A percentile compares a stretch with the other conserved stretches of the same genome.
These are phyloP conservation scores for Chesias legatella DNA, from an alignment of 2,888 invertebrate species.

Conservation along the genomic window DNA sequence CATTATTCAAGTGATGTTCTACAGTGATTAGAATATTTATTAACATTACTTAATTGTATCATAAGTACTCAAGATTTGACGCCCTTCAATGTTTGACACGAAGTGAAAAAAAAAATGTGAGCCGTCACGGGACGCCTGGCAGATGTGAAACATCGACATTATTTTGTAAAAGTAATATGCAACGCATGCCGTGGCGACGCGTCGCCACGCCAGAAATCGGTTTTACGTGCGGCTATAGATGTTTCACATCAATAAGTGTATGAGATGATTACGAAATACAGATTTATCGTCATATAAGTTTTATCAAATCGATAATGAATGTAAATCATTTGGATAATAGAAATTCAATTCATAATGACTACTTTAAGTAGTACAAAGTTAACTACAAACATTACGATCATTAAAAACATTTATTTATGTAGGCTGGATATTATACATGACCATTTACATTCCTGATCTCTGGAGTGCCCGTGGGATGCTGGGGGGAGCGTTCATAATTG, in stretches of 20 bases:
- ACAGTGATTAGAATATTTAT: conserved; percentile 7
- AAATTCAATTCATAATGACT: conserved; percentile 12
- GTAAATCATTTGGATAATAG: conserved; percentile 8
- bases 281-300: conserved; percentile 8
- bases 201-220: too few relatives aligned
- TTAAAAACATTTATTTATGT: conserved; percentile 1
- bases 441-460: background rate
- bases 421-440: too few relatives aligned
- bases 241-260: too few relatives aligned
- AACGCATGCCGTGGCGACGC: too few relatives aligned
- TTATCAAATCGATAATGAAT: conserved; percentile 4
- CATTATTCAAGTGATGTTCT: conserved; percentile 6
- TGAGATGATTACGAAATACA: conserved; percentile 12
- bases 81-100: conserved; percentile 20
- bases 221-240: too few relatives aligned
- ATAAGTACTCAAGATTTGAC: conserved; percentile 24
- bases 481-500: background rate
- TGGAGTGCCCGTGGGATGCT: background rate
- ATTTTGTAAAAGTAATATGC: too few relatives aligned
- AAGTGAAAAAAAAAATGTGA: too few relatives aligned
- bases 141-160: too few relatives aligned
- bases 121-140: too few relatives aligned
- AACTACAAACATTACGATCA: conserved; percentile 14
- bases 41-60: conserved; percentile 5
- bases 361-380: conserved; percentile 18